These are phyloP conservation scores for Euphonia xanthogaster DNA, from an alignment of 2,797 vertebrate genomes.

Conservation along the genomic window DNA sequence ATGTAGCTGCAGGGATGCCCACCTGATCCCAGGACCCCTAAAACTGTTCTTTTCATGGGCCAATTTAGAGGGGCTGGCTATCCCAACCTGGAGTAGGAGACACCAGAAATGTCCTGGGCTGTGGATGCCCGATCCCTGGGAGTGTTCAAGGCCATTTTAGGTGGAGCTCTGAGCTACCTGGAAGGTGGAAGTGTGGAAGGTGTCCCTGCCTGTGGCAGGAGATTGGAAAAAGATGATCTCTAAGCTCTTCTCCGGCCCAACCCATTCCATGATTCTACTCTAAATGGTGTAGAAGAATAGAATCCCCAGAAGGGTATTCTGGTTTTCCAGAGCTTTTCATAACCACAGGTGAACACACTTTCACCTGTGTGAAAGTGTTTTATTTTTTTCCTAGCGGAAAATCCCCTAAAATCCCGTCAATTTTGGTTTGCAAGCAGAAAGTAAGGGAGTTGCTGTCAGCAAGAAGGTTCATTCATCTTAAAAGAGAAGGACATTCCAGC, in stretches of 20 bases:
- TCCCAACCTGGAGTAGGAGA: not conserved
- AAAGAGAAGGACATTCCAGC: constrained; percentile 20
- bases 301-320: not conserved
- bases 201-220: not conserved
- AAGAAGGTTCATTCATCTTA: constrained; percentile 30
- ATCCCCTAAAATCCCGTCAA: not conserved
- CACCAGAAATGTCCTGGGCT: not conserved
- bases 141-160: not conserved
- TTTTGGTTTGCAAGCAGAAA: constrained; percentile 5
- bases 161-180: not conserved
- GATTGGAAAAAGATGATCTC: not conserved
- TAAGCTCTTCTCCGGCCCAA: not conserved
- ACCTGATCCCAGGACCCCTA: not conserved
- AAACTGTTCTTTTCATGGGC: not conserved
- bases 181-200: not conserved
- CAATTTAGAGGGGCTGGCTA: not conserved
- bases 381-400: not conserved
- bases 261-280: not conserved
- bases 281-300: no score
- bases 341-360: not conserved
- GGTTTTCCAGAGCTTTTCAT: not conserved
- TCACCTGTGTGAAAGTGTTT: not conserved
- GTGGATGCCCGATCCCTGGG: not conserved
- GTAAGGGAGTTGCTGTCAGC: constrained; percentile 24
- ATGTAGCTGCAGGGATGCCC: not conserved